Percentiles rank a stretch among this genome's conserved stretches.
phyloP scores from a whole-genome alignment of 1,140 invertebrate species.

The Neodiprion lecontei region DNA sequence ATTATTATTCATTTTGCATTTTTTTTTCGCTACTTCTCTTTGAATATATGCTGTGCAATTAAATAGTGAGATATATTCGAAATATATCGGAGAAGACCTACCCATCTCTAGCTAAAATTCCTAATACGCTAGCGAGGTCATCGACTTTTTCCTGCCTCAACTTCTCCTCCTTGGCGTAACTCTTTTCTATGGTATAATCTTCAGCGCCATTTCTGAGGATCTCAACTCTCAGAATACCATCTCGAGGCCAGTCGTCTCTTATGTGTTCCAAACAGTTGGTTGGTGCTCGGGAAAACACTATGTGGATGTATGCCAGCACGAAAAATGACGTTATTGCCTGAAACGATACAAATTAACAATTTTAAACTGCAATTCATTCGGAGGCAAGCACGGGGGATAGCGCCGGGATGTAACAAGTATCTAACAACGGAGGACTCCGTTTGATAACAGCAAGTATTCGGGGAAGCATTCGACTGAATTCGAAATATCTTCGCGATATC shows the following conservation, averaged over 20 bases:
- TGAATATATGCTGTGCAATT: slow-evolving; percentile 5
- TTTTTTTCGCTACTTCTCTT: slow-evolving; percentile 7
- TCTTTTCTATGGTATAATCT: slow-evolving; percentile 80
- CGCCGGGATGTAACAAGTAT: too few species aligned
- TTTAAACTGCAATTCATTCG: too few species aligned
- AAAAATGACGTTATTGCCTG: slow-evolving; percentile 89
- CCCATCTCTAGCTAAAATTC: slow-evolving; percentile 73
- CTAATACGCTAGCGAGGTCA: slow-evolving; percentile 69
- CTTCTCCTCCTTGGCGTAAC: slow-evolving; percentile 80
- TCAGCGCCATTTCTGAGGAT: slow-evolving; percentile 79
- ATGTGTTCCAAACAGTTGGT: slow-evolving; percentile 93
- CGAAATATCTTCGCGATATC: too few species aligned
- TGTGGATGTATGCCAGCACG: slow-evolving; percentile 93
- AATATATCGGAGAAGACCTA: slow-evolving; percentile 50
- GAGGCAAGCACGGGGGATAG: too few species aligned
- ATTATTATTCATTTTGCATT: too few species aligned
- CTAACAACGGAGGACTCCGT: too few species aligned
- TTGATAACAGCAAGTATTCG: too few species aligned
- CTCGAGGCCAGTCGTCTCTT: slow-evolving; percentile 89
- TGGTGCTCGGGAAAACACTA: slow-evolving; percentile 90
- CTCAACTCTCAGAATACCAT: slow-evolving; percentile 95
- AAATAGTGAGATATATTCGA: neutral
- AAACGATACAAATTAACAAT: slow-evolving; percentile 37
- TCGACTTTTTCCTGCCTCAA: slow-evolving; percentile 72
- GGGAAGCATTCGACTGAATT: too few species aligned